Base-by-base conservation (phyloP, 2,797 vertebrate genomes). In the Calcarius lapponicus region DNA sequence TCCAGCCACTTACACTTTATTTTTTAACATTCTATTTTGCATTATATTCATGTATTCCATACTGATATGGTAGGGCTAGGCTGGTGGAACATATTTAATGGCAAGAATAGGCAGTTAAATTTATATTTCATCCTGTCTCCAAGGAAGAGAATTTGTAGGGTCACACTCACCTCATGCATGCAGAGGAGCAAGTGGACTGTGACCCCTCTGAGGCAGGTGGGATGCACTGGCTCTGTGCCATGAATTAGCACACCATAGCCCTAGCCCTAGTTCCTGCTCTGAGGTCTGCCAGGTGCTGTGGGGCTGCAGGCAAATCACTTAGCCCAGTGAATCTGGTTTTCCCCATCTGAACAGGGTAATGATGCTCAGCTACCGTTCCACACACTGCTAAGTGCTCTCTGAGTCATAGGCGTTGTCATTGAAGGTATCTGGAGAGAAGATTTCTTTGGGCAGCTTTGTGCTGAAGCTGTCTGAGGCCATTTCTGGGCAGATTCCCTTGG, bases 271-370 rank as follows among this genome's bases (percentile, higher is more conserved):
- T 88, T 95, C 93, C 93, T 93, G 80, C 90, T 84, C 61, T 90
- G 92, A 95, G 90, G 62, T 88, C 61, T 95, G 83, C 74, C 96
- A 96, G 95, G 90, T 94, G 96, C 91, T 82, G 32, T 3, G 0
- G 60, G 42, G 83, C 92, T 92, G 72, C 90, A 88, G 95, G 88
- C 95, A 96, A 95, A 96, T 96, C 88, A 92, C 69, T 94, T 70
- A 76, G 83, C 92, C 54, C 74, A 76, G 81, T 1, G 21, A 80
- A 47, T 71, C 86, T 93, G 89, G 89, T 95, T 96, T 96, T 96
- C 88, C 94, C 96, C 94, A 80, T 94, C 88, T 92, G 88, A 81
- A 86, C 36, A 69, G 78, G 83, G 91, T 88, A 73, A 64, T 94
- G 94, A 86, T 86, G 83, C 74, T 96, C 86, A 93, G 86, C 82